Evolutionary conservation across 2,113 vertebrate species (phyloP).

Genomic region (Oceanites oceanicus): DNA sequence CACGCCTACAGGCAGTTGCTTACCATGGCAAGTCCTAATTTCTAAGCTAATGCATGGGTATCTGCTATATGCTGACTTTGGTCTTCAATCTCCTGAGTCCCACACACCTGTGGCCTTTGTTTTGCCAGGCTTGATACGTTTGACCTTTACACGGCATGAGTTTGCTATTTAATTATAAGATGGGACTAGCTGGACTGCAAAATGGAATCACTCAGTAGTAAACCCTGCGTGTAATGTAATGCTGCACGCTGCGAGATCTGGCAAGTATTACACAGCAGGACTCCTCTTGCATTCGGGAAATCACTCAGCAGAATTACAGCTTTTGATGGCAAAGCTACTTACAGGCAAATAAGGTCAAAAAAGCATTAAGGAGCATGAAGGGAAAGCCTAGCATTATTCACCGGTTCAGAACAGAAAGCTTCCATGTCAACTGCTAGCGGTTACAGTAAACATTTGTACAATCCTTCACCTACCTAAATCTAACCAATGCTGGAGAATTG

Average conservation of each 20-base stretch:
- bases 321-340: constrained; percentile 41
- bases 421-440: background rate
- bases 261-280: constrained; percentile 14
- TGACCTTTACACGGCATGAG: constrained; percentile 51
- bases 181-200: background rate
- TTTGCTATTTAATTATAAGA: constrained; percentile 56
- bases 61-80: background rate
- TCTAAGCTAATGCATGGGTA: background rate
- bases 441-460: constrained; percentile 43
- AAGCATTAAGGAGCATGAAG: constrained; percentile 19
- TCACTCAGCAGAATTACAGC: constrained; percentile 53
- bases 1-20: background rate
- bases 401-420: background rate
- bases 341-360: constrained; percentile 60
- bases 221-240: background rate
- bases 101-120: constrained; percentile 5
- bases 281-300: constrained; percentile 22
- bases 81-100: background rate
- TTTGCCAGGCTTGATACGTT: background rate
- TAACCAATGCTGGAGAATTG: background rate
- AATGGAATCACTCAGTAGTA: background rate
- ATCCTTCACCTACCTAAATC: background rate
- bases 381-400: background rate
- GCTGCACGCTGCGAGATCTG: background rate
- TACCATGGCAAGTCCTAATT: background rate